Conservation (phyloP, 23 tunicate species). For the Ciona savignyi region DNA sequence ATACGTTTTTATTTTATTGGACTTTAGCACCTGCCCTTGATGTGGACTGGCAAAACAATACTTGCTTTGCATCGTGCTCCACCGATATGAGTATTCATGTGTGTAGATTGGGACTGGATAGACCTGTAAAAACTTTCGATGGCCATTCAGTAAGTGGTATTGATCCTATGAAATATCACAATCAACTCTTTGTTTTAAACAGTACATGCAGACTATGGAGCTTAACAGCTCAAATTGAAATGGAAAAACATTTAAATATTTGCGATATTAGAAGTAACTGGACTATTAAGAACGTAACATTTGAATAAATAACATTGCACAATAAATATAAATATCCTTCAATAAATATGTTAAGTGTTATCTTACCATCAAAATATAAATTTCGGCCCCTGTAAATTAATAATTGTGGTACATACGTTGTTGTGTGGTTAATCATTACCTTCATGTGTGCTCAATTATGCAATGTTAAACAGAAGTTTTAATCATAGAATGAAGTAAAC, state of each 20-base stretch:
- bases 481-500: slow-evolving; percentile 90
- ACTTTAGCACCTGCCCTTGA: slow-evolving; percentile 98
- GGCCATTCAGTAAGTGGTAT: slow-evolving; percentile 81
- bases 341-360: too few species aligned
- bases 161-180: too few species aligned
- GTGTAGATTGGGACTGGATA: slow-evolving; percentile 67
- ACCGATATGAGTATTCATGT: slow-evolving; percentile 98
- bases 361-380: too few species aligned
- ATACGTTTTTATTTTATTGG: too few species aligned
- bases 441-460: slow-evolving; percentile 12
- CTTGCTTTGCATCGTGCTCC: slow-evolving; percentile 93
- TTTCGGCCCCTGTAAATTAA: too few species aligned
- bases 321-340: slow-evolving; percentile 87
- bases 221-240: too few species aligned
- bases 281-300: slow-evolving; percentile 79
- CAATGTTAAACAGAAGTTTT: slow-evolving; percentile 68
- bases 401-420: slow-evolving; percentile 97
- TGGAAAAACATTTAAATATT: too few species aligned
- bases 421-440: slow-evolving; percentile 18
- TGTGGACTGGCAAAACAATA: slow-evolving; percentile 98
- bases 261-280: too few species aligned
- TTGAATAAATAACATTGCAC: slow-evolving; percentile 65
- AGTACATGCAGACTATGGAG: too few species aligned
- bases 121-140: slow-evolving; percentile 83
- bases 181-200: too few species aligned